These are phyloP conservation scores for Campylomormyrus numenius DNA, from an alignment of 2,113 vertebrate genomes.

Conservation along the genomic window DNA sequence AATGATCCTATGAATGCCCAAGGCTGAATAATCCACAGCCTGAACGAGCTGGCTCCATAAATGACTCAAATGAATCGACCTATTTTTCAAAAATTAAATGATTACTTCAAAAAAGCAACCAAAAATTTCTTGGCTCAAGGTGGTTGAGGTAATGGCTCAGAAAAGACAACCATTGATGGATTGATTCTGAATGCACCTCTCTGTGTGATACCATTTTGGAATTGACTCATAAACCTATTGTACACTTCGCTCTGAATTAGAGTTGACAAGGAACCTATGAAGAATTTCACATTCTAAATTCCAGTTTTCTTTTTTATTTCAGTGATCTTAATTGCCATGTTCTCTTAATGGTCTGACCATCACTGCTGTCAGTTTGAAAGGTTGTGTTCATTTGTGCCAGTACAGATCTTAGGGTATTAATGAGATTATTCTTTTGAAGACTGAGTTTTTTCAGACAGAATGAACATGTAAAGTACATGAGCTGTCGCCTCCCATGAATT, in stretches of 20 bases:
- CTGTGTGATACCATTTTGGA: slow-evolving; percentile 49
- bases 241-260: slow-evolving; percentile 47
- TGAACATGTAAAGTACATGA: not conserved
- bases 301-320: not conserved
- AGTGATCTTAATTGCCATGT: slow-evolving; percentile 3
- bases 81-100: slow-evolving; percentile 11
- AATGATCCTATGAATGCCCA: not conserved
- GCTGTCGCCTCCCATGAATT: not conserved
- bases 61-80: slow-evolving; percentile 13
- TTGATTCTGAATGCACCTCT: slow-evolving; percentile 40
- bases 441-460: not conserved
- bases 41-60: slow-evolving; percentile 11
- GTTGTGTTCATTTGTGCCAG: not conserved
- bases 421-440: slow-evolving; percentile 8
- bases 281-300: slow-evolving; percentile 6
- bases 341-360: not conserved
- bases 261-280: slow-evolving; percentile 31
- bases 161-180: slow-evolving; percentile 43
- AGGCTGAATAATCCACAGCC: not conserved
- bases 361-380: not conserved
- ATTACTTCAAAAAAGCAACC: slow-evolving; percentile 13
- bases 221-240: slow-evolving; percentile 49
- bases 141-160: slow-evolving; percentile 52
- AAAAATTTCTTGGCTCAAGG: slow-evolving; percentile 23
- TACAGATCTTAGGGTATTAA: not conserved